These are phyloP conservation scores for Calameuta filiformis DNA, from an alignment of 2,888 invertebrate species.

Conservation along the genomic window DNA sequence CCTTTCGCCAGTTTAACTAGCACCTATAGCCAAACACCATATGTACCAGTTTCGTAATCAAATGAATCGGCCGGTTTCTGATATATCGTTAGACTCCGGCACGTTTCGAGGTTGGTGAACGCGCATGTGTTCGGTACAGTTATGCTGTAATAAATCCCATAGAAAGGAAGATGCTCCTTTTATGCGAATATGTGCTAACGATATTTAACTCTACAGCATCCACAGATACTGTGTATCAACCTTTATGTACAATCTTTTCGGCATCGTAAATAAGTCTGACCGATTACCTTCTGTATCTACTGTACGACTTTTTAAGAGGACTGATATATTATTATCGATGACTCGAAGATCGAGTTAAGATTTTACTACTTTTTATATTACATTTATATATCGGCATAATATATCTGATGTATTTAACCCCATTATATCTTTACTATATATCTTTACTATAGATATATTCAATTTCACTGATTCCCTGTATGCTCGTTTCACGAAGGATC, in stretches of 20 bases:
- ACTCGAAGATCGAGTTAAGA: neutral
- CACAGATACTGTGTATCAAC: neutral
- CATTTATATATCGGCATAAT: neutral
- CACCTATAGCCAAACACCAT: neutral
- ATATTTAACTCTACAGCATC: neutral
- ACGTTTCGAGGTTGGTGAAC: neutral
- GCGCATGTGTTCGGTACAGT: neutral
- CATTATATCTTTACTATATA: too few relatives aligned
- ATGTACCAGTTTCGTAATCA: neutral
- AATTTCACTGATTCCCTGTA: neutral
- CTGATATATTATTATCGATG: neutral
- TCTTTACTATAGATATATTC: too few relatives aligned
- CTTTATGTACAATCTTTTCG: neutral
- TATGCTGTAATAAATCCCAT: conserved; percentile 15
- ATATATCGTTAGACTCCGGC: neutral
- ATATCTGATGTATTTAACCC: too few relatives aligned
- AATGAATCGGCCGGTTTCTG: neutral
- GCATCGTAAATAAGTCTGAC: neutral
- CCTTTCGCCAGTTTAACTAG: conserved; percentile 10
- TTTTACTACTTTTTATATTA: neutral
- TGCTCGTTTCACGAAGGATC: neutral
- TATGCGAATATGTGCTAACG: neutral
- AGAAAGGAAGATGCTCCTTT: conserved; percentile 28
- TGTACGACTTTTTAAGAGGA: neutral
- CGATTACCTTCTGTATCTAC: neutral